Evolutionary conservation across 2,888 invertebrate genomes (phyloP).

Genomic region (Eledone cirrhosa): DNA sequence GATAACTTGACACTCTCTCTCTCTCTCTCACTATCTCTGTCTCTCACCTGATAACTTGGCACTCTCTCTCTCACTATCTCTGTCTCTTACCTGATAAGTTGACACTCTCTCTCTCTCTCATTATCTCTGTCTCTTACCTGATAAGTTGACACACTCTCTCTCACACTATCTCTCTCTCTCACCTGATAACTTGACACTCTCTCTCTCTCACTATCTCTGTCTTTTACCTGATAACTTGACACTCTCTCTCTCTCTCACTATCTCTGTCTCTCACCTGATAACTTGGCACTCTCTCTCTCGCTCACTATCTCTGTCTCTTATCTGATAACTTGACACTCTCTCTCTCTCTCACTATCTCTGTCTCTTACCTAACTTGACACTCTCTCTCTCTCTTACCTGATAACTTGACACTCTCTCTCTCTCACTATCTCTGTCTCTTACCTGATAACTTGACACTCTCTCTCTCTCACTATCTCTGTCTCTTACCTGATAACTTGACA

Average conservation of each 20-base stretch:
- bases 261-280: constrained; percentile 55
- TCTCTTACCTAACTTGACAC: constrained; percentile 54
- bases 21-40: too few species aligned
- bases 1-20: constrained; percentile 49
- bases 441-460: constrained; percentile 56
- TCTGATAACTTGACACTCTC: constrained; percentile 56
- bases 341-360: too few species aligned
- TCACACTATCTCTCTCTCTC: too few species aligned
- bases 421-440: constrained; percentile 35
- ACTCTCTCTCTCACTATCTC: constrained; percentile 36
- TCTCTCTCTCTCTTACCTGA: constrained; percentile 46
- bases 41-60: constrained; percentile 55
- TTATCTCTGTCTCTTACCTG: constrained; percentile 52
- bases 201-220: too few species aligned
- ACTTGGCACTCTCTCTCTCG: constrained; percentile 43
- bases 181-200: constrained; percentile 58
- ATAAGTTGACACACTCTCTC: constrained; percentile 46
- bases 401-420: constrained; percentile 47
- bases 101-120: constrained; percentile 42
- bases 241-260: constrained; percentile 35
- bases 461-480: too few species aligned
- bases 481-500: constrained; percentile 56
- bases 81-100: constrained; percentile 50
- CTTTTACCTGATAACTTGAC: constrained; percentile 55
- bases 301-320: too few species aligned